These are phyloP conservation scores for Alectura lathami DNA, from an alignment of 2,113 vertebrate genomes.

Conservation along the genomic window DNA sequence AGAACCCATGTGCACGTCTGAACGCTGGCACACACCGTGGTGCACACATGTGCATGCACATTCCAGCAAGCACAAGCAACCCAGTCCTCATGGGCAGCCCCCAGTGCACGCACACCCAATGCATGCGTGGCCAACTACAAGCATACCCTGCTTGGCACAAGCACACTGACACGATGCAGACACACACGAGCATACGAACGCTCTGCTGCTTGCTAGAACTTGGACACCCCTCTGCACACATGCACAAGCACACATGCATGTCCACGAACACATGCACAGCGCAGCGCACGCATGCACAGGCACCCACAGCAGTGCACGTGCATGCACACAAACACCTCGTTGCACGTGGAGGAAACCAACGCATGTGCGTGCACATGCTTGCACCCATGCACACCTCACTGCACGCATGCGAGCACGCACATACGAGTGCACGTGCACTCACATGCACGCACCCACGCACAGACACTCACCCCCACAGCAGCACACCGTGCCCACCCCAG, in stretches of 20 bases:
- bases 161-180: too few species aligned
- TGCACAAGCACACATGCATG: background rate
- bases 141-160: background rate
- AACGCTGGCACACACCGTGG: background rate
- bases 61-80: background rate
- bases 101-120: background rate
- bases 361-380: too few species aligned
- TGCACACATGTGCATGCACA: rapidly evolving
- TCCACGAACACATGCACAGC: background rate
- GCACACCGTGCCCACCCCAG: too few species aligned
- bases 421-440: too few species aligned
- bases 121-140: too few species aligned
- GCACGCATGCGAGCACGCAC: too few species aligned
- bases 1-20: rapidly evolving
- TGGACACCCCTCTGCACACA: background rate
- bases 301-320: too few species aligned
- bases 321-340: background rate
- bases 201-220: too few species aligned
- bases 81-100: rapidly evolving
- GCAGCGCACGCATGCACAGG: background rate
- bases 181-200: too few species aligned
- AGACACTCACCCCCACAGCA: too few species aligned
- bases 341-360: background rate
- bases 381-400: too few species aligned
- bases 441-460: too few species aligned